phyloP scores from a whole-genome alignment of 2,888 invertebrate genomes.

The Morpho deidamia region DNA sequence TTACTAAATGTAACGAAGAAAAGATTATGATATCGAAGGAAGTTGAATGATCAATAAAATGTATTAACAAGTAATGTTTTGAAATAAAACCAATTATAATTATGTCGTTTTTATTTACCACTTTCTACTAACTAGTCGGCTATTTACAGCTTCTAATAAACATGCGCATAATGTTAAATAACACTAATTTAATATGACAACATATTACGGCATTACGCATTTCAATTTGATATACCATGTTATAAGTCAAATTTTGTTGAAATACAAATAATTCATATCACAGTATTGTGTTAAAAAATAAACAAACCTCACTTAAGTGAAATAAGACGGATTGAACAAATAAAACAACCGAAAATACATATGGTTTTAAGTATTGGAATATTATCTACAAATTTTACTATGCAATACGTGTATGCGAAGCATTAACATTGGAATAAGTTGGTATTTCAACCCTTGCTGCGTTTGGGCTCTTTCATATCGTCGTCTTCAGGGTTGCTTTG shows the following conservation, averaged over 20 bases:
- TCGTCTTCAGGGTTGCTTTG: slow-evolving; percentile 47
- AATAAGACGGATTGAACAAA: slow-evolving; percentile 1
- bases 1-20: no score
- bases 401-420: slow-evolving; percentile 12
- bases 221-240: background rate
- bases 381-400: slow-evolving; percentile 9
- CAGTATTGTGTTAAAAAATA: slow-evolving; percentile 13
- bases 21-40: no score
- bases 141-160: slow-evolving; percentile 55
- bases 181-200: slow-evolving; percentile 10
- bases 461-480: slow-evolving; percentile 56
- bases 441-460: slow-evolving; percentile 57
- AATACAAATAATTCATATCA: slow-evolving; percentile 21
- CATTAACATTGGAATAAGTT: slow-evolving; percentile 2
- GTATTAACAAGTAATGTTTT: no score
- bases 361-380: slow-evolving; percentile 18
- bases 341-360: slow-evolving; percentile 6
- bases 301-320: background rate
- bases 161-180: slow-evolving; percentile 9
- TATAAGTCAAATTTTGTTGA: slow-evolving; percentile 3
- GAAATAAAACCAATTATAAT: no score
- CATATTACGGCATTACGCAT: slow-evolving; percentile 7
- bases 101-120: slow-evolving; percentile 40
- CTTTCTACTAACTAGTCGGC: slow-evolving; percentile 70
- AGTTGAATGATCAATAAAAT: no score